Evolutionary conservation across 2,113 vertebrate genomes (phyloP).

Genomic region (Echinops telfairi): DNA sequence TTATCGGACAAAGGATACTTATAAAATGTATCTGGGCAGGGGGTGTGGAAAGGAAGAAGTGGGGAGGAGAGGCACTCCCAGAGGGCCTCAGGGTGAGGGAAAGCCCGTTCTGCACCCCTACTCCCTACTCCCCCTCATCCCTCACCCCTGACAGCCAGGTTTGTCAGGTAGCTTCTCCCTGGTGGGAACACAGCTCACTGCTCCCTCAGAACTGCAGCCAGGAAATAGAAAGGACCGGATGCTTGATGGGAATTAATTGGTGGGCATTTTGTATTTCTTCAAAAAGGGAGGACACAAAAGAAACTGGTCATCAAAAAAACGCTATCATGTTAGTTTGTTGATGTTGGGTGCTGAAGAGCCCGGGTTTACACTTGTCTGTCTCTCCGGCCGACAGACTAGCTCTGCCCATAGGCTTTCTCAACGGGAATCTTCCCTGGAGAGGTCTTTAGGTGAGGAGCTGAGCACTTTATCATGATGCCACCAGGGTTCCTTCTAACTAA

Average conservation of each 20-base stretch:
- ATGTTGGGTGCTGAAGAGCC: not conserved
- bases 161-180: not conserved
- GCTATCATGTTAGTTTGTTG: not conserved
- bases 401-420: not conserved
- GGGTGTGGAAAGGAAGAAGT: rapidly evolving
- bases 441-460: not conserved
- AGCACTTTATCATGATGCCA: not conserved
- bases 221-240: not conserved
- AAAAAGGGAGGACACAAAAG: not conserved
- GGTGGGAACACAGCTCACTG: not conserved
- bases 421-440: not conserved
- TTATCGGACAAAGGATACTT: not conserved
- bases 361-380: not conserved
- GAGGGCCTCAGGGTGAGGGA: not conserved
- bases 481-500: not conserved
- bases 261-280: not conserved
- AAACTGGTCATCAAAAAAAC: not conserved
- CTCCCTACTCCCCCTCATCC: too few species aligned
- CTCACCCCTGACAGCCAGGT: too few species aligned
- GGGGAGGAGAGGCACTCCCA: not conserved
- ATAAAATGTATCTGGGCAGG: rapidly evolving
- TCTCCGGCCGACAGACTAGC: not conserved
- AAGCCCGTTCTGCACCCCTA: too few species aligned
- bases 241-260: not conserved
- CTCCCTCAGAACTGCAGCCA: too few species aligned